Percentiles rank a stretch among this genome's conserved stretches.
Evolutionary conservation across 2,797 vertebrate species (phyloP).

Genomic region (Caiman crocodilus): DNA sequence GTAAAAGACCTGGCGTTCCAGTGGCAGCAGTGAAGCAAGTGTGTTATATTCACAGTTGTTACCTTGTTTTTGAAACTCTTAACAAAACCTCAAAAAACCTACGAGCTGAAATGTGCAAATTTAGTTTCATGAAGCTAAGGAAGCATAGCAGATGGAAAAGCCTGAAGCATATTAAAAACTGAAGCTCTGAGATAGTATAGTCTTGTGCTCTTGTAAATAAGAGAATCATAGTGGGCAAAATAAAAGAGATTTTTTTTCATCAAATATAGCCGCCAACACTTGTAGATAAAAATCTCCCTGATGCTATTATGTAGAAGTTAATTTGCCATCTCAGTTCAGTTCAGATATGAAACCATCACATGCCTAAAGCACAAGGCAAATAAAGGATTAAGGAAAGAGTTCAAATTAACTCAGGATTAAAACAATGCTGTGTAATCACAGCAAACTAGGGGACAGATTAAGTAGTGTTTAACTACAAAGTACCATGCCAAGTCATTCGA

Average conservation of each 20-base stretch:
- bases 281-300: background rate
- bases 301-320: background rate
- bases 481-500: fast-evolving
- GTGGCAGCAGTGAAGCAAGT: background rate
- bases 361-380: background rate
- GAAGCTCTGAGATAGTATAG: background rate
- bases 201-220: background rate
- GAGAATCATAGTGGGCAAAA: background rate
- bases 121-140: fast-evolving
- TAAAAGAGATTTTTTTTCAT: background rate
- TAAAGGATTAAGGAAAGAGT: background rate
- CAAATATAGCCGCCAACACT: background rate
- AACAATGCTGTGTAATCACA: background rate
- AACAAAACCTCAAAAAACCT: background rate
- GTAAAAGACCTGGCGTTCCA: slow-evolving; percentile 6
- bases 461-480: background rate
- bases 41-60: background rate
- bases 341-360: background rate
- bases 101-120: fast-evolving
- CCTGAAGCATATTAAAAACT: background rate
- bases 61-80: fast-evolving
- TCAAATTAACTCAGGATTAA: background rate
- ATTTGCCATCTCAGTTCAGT: background rate
- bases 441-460: background rate
- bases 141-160: background rate